Evolutionary conservation across 2,888 invertebrate genomes (phyloP), one percentile per base, ranked within the genome.

Genomic region (Philaethria dido): DNA sequence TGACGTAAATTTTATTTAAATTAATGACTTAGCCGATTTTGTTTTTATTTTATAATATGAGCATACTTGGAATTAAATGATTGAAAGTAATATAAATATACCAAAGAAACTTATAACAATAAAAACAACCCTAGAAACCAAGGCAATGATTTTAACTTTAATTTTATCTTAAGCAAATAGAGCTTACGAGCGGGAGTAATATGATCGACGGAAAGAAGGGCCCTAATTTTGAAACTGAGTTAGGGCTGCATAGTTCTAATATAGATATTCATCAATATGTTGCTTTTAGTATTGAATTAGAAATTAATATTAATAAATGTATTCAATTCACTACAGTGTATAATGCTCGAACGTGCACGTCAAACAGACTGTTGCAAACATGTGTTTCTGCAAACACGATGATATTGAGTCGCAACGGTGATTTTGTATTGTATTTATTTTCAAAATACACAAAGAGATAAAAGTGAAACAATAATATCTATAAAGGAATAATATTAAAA

Each of bases 101-200:
- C 8, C 33, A 1, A 29, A 29, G 29, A 18, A 39, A 14, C n/a
- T 50, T n/a, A n/a, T 9, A 50, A 36, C 18, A 36, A 36, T 1
- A 57, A 57, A 20, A 20, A 36, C 14, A 20, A 1, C 29, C 14
- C 3, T 18, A 33, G 20, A 57, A 57, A 42, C 11, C n/a, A 22
- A 11, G n/a, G 22, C 39, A 57, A 57, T 57, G 42, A 57, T 42
- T 57, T 57, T 57, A 42, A 42, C 42, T 42, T 42, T 42, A 42
- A 57, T 57, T 57, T 57, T 57, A 57, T 57, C 57, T 57, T 57
- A 57, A 57, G 57, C 57, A 57, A 57, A 57, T 57, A 57, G 57
- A 57, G 57, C 42, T 57, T 39, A 57, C 57, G 57, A 57, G n/a
- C 42, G 25, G 57, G 25, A 42, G 57, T 57, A 57, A 57, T 42